Evolutionary conservation across 2,113 vertebrate genomes (phyloP).

Genomic region (Proteles cristata): DNA sequence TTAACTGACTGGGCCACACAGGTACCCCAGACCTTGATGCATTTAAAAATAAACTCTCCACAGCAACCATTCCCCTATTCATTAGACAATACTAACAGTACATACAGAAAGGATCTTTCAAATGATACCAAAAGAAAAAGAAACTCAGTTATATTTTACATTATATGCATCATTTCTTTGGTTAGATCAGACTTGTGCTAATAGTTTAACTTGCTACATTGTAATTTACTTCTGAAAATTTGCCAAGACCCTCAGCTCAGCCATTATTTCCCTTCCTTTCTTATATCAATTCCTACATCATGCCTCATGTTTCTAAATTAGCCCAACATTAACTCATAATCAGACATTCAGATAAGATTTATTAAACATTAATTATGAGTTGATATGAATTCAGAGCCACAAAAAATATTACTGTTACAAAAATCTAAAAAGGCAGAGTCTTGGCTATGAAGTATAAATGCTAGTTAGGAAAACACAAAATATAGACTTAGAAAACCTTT

Average conservation of each 20-base stretch:
- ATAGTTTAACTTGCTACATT: neutral
- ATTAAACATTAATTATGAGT: neutral
- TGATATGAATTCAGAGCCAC: neutral
- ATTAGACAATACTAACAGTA: neutral
- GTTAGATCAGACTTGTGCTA: neutral
- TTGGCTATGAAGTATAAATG: neutral
- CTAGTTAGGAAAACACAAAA: neutral
- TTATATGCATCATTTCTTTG: neutral
- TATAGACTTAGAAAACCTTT: neutral
- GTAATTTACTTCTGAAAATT: constrained; percentile 30
- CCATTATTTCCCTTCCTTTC: neutral
- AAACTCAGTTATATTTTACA: neutral
- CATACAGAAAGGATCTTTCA: neutral
- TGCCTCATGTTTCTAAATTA: constrained; percentile 10
- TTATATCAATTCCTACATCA: neutral
- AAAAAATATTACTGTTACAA: neutral
- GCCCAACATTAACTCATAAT: neutral
- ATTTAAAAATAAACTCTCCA: constrained; percentile 17
- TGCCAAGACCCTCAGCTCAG: neutral
- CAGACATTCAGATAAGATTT: neutral
- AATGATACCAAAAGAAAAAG: neutral
- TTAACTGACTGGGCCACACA: no score
- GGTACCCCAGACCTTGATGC: neutral
- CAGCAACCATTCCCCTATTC: neutral
- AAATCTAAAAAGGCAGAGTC: neutral